Evolutionary conservation across 30 jellyfish, hydroid and myxozoan species (phyloP).

Genomic region (Chrysaora quinquecirrha): DNA sequence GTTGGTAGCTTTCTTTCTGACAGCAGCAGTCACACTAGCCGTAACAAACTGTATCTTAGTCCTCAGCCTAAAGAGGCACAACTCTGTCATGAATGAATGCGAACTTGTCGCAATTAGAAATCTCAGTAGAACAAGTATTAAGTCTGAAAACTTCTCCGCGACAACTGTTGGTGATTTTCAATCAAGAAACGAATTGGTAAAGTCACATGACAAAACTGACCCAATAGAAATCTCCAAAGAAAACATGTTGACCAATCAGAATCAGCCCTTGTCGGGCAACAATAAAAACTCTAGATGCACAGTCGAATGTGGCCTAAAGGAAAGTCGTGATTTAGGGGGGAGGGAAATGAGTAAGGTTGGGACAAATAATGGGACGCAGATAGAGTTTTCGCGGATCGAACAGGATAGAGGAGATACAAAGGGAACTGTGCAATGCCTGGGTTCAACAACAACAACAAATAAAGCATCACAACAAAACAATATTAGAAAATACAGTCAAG

Average conservation of each 20-base stretch:
- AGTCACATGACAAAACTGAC: not conserved
- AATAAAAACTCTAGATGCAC: not conserved
- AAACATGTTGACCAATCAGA: not conserved
- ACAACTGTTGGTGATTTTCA: not conserved
- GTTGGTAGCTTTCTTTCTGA: constrained; percentile 1
- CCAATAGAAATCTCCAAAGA: not conserved
- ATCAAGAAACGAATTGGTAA: not conserved
- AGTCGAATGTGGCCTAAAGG: not conserved
- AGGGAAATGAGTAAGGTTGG: not conserved
- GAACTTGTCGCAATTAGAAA: not conserved
- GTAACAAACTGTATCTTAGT: constrained; percentile 1
- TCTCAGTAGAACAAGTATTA: too few relatives aligned
- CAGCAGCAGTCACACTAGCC: not conserved
- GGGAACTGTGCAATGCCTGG: too few relatives aligned
- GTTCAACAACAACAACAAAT: not conserved
- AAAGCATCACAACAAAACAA: not conserved
- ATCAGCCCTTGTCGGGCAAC: not conserved
- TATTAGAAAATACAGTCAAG: too few relatives aligned
- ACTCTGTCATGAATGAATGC: not conserved
- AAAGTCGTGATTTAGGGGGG: not conserved
- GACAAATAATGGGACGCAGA: too few relatives aligned
- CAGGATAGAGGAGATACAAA: too few relatives aligned
- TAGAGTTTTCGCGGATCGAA: not conserved
- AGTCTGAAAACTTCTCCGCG: too few relatives aligned
- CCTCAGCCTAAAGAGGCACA: not conserved